Base-by-base conservation (phyloP, 2,888 invertebrate species). In the Eupithecia dodoneata region DNA sequence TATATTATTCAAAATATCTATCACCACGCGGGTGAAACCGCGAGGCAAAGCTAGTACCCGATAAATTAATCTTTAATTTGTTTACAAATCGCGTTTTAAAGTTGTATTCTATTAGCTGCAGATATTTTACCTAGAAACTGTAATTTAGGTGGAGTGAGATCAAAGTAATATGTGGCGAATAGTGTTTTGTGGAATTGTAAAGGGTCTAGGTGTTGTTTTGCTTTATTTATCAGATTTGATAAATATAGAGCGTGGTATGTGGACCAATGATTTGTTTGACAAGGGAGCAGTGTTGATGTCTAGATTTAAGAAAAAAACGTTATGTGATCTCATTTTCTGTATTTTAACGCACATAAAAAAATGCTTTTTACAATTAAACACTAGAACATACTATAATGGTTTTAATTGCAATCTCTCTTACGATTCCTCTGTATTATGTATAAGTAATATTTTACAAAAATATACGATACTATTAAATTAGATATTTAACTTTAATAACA, bases 291-390 rank as follows among this genome's bases (percentile, higher is more conserved):
- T 45, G 63, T 63, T 63, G 6, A 30, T 15, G 41, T 67, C 0
- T 67, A 44, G 9, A 45, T 15, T 10, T 66, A 66, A 69, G 45
- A 18, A 73, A 59, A 59, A 63, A 49, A 45, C 52, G 18, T 75
- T 72, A 78, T 78, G 66, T 80, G 79, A 81, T 82, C 81, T 83
- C 81, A 77, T 81, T 80, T 82, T 83, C 82, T 79, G 85, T 83
- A 80, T 75, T 77, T 76, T 78, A 30, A 79, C 71, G 80, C 81
- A 79, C 79, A 85, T 83, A 82, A 75, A 76, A 30, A 78, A 81
- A 79, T 84, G 81, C 76, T 83, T 83, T 83, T 82, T 82, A 85
- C 83, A 85, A 81, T 78, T 87, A 87, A 86, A 86, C 87, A 87
- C 83, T 85, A 83, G 72, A 76, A 81, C 18, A 82, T 76, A 83